A percentile compares a stretch with the other conserved stretches of the same genome.
Conservation (phyloP, 2,797 vertebrate genomes). For the Phyllotis vaccarum region DNA sequence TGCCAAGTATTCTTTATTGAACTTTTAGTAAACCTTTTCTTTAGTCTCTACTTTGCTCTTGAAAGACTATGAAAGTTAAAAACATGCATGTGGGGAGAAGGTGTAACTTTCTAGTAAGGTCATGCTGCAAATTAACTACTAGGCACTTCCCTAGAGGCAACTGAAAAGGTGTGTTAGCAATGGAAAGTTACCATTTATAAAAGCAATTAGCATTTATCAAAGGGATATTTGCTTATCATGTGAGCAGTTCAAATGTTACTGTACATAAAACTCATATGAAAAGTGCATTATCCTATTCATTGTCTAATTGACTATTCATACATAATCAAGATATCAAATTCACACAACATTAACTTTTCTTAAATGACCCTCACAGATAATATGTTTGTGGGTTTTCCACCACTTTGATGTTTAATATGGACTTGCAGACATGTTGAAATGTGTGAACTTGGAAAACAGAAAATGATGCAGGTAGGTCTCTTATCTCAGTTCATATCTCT, state of each 20-base stretch:
- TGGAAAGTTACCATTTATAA: constrained; percentile 85
- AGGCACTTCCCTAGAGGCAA: constrained; percentile 78
- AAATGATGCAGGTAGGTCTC: background rate
- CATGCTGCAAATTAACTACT: constrained; percentile 54
- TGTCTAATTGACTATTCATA: constrained; percentile 86
- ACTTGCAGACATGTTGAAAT: background rate
- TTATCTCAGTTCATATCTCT: background rate
- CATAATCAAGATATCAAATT: constrained; percentile 84
- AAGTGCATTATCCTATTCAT: constrained; percentile 86
- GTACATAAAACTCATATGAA: constrained; percentile 84
- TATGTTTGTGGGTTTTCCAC: background rate
- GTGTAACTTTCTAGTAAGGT: background rate
- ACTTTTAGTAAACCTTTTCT: background rate
- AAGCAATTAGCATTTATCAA: constrained; percentile 87
- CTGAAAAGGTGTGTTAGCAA: constrained; percentile 82
- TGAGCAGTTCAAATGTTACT: constrained; percentile 85
- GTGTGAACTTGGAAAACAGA: background rate
- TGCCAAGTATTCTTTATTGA: no score
- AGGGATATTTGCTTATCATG: constrained; percentile 79
- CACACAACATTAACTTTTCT: constrained; percentile 79
- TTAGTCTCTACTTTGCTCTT: background rate
- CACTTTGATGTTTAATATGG: background rate
- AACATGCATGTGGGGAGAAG: background rate
- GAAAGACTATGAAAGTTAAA: constrained; percentile 5
- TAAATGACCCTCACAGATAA: constrained; percentile 72